Conservation (phyloP, 1,140 invertebrate species). For the Drosophila serrata region DNA sequence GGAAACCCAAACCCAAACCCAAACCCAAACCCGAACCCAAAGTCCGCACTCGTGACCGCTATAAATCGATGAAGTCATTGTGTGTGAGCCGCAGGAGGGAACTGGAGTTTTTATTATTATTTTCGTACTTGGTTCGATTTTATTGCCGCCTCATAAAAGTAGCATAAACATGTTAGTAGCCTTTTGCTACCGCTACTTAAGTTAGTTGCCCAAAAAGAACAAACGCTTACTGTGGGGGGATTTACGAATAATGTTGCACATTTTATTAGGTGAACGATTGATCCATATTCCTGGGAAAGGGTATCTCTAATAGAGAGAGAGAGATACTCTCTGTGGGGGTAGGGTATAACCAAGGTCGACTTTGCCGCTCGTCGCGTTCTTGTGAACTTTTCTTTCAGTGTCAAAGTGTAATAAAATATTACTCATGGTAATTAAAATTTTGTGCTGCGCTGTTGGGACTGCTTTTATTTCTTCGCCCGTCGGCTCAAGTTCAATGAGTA, state of each 20-base stretch:
- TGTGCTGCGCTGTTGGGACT: slow-evolving; percentile 56
- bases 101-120: slow-evolving; percentile 59
- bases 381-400: slow-evolving; percentile 80
- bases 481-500: slow-evolving; percentile 82
- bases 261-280: slow-evolving; percentile 17
- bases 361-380: slow-evolving; percentile 35
- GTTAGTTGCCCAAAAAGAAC: slow-evolving; percentile 77
- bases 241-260: slow-evolving; percentile 71
- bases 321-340: too few relatives aligned
- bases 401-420: slow-evolving; percentile 84
- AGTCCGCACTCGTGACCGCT: slow-evolving; percentile 72
- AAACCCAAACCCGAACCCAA: slow-evolving; percentile 17
- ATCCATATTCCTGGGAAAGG: not conserved
- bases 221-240: slow-evolving; percentile 15
- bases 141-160: slow-evolving; percentile 82
- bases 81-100: slow-evolving; percentile 40
- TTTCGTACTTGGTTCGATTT: slow-evolving; percentile 82
- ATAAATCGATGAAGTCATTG: slow-evolving; percentile 84
- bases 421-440: slow-evolving; percentile 83
- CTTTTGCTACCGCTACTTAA: slow-evolving; percentile 83
- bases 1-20: slow-evolving; percentile 14
- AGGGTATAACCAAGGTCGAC: slow-evolving; percentile 27
- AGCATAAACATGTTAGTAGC: slow-evolving; percentile 84
- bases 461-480: slow-evolving; percentile 33
- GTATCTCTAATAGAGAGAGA: not conserved